phyloP scores from a whole-genome alignment of 2,113 vertebrate genomes.

The Triplophysa siluroides region DNA sequence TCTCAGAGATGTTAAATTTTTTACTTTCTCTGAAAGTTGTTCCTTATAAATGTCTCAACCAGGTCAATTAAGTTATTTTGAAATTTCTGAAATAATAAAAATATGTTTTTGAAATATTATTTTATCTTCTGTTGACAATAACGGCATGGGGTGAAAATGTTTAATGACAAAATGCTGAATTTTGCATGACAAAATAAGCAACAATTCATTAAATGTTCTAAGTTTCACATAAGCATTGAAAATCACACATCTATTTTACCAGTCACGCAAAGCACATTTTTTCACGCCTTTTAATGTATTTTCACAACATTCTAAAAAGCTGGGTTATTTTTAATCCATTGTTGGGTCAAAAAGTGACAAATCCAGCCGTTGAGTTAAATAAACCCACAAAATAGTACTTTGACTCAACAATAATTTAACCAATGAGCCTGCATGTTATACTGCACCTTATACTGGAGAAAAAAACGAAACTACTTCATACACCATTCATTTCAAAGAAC shows the following conservation, averaged over 20 bases:
- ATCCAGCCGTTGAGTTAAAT: no score
- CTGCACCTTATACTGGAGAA: not conserved
- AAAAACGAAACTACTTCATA: not conserved
- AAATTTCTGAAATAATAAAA: conserved; percentile 58
- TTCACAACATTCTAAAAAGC: no score
- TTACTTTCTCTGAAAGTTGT: conserved; percentile 60
- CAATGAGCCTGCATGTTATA: not conserved
- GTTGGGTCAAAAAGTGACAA: no score
- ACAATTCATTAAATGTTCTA: not conserved
- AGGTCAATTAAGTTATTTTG: conserved; percentile 75
- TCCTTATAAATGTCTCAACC: conserved; percentile 55
- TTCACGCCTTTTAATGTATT: not conserved
- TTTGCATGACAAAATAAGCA: not conserved
- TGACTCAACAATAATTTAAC: no score
- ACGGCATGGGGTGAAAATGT: not conserved
- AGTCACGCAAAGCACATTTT: not conserved
- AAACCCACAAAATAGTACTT: no score
- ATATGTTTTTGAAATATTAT: conserved; percentile 46
- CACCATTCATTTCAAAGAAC: not conserved
- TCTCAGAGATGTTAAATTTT: conserved; percentile 48
- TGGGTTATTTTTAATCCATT: no score
- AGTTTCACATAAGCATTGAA: not conserved
- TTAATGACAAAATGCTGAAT: not conserved
- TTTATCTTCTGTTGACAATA: conserved; percentile 29
- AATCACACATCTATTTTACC: not conserved